Conservation (phyloP, 2,113 vertebrate species). For the Chunga burmeisteri region DNA sequence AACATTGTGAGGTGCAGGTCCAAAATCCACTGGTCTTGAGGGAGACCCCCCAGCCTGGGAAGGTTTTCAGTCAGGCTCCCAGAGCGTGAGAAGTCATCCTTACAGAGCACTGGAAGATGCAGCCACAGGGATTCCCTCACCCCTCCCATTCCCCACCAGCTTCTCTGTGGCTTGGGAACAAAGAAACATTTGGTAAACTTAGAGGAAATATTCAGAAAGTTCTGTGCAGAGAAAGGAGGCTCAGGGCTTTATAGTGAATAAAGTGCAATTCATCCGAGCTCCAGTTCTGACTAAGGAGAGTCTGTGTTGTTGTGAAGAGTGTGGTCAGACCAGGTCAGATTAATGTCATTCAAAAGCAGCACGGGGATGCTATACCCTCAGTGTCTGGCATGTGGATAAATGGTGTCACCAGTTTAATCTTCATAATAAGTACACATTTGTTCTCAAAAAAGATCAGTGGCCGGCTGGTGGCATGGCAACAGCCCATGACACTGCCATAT, state of each 20-base stretch:
- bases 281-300: background rate
- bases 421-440: constrained; percentile 46
- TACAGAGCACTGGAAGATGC: background rate
- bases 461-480: constrained; percentile 52
- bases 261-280: background rate
- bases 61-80: background rate
- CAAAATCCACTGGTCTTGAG: background rate
- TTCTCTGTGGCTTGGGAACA: background rate
- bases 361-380: background rate
- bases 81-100: background rate
- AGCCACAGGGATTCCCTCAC: background rate
- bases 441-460: constrained; percentile 64
- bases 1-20: background rate
- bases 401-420: constrained; percentile 50
- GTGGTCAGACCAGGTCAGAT: constrained; percentile 36
- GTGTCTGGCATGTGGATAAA: constrained; percentile 31
- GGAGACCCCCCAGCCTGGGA: background rate
- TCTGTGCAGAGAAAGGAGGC: background rate
- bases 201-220: background rate
- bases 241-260: background rate
- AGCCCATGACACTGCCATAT: constrained; percentile 19
- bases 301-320: background rate
- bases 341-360: background rate
- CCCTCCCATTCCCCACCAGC: background rate
- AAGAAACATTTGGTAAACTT: background rate